Base-by-base conservation (phyloP, 2,888 invertebrate species). In the Drosophila colorata region DNA sequence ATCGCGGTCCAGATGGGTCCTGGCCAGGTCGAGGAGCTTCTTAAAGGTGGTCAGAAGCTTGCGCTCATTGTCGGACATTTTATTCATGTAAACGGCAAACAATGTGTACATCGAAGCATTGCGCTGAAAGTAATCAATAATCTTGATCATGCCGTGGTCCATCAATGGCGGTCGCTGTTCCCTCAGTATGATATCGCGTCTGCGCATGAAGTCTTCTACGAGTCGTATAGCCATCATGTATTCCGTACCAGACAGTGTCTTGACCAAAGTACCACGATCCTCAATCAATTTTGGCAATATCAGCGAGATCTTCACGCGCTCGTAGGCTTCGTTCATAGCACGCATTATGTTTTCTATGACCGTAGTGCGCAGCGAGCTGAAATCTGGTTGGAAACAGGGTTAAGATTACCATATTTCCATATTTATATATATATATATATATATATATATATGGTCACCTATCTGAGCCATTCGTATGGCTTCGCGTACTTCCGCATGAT, bases 81-180 rank as follows among this genome's bases (percentile, higher is more conserved):
- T 5, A 11, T 65, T 59, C 8, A 56, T 13, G 20, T 55, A 44
- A 4, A 5, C 14, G 2, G 74, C 68, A 4, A 80, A 78, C 0
- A 84, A 18, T 0, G 48, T 13, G 18, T 63, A 48, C 37, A 87
- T 80, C 3, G 59, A 20, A 0, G 16, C 0, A 43, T 87, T 60
- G 0, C 14, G 41, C 44, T 80, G 87, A 28, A 85, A 87, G 38
- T 59, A 85, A 37, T 85, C 87, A 13, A 85, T 78, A 16, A 85
- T 76, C 4, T 49, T 28, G 9, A 87, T 64, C 52, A 80, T 71
- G 8, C 80, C 75, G 13, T 71, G 74, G 31, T 85, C 85, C 33
- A 63, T 56, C 13, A 85, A 40, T 0, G 84, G 82, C 2, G 63
- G 37, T 2, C 78, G 67, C 4, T 55, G 43, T 0, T 70, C 68